Evolutionary conservation across 2,888 invertebrate species (phyloP), one percentile per base, ranked within the genome.

Genomic region (Acrobasis suavella): DNA sequence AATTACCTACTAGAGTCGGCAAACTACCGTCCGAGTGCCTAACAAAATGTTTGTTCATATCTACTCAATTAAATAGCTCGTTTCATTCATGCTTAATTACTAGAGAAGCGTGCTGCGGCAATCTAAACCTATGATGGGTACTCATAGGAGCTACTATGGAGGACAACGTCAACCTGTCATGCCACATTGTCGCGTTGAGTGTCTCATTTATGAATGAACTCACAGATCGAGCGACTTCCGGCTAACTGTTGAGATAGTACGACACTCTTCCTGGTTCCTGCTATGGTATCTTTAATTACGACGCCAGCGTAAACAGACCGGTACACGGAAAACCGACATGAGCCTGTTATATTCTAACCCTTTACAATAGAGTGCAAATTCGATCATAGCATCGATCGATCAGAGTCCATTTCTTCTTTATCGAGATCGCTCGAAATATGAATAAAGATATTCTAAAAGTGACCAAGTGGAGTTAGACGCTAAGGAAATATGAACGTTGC

Each of bases 201-300:
- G 77, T 77, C 81, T 86, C 89, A 85, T 91, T 92, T 91, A 91
- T 92, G 92, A 92, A 92, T 92, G 92, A 89, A 91, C 88, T 86
- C 86, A 88, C 90, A 89, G 92, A 92, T 90, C 91, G 88, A 83
- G 86, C 81, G 85, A 85, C 91, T 91, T 92, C 92, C 92, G 92
- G 91, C 87, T 91, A 90, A 86, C 91, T 87, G 91, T 91, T 85
- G 87, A 91, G 91, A 92, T 92, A 92, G 91, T 92, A 91, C 92
- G 90, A 89, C 88, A 86, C 91, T 91, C 90, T 92, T 92, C 92
- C 92, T 91, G 89, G 91, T 92, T 91, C 91, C 92, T 91, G 90
- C 87, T 86, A 87, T 87, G 89, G 88, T 88, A 87, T 91, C 89
- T 91, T 89, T 92, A 90, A 91, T 90, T 88, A 89, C 88, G 75